Evolutionary conservation across 2,113 vertebrate genomes (phyloP).

Genomic region (Notarius lentiginosus): DNA sequence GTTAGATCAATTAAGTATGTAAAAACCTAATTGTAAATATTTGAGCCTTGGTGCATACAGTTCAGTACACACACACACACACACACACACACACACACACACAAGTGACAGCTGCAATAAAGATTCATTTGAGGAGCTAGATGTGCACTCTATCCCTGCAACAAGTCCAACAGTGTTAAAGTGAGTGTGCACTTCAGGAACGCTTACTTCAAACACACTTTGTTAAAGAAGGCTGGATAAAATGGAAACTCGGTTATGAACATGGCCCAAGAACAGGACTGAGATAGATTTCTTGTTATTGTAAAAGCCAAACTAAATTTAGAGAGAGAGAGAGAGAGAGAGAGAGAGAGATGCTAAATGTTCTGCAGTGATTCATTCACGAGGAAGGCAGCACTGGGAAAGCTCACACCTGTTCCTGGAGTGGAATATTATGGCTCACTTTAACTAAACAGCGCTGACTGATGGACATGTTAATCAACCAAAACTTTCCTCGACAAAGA

Average conservation of each 20-base stretch:
- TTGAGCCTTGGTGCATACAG: neutral
- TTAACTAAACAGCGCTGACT: conserved; percentile 3
- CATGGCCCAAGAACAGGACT: neutral
- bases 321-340: neutral
- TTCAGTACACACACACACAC: neutral
- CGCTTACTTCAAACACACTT: neutral
- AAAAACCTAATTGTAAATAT: neutral
- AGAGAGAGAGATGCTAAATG: conserved; percentile 49
- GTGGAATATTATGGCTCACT: conserved; percentile 34
- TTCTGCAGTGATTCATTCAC: conserved; percentile 48
- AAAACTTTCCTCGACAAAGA: neutral
- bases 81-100: conserved; percentile 21
- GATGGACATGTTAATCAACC: neutral
- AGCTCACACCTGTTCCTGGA: conserved; percentile 65
- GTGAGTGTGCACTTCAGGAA: neutral
- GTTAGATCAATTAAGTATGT: neutral
- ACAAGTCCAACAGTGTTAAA: neutral
- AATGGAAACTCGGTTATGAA: neutral
- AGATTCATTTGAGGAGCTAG: neutral
- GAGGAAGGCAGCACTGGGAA: conserved; percentile 45
- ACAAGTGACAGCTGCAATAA: conserved; percentile 24
- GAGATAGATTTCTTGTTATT: neutral
- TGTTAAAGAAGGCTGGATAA: neutral
- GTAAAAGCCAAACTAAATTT: conserved; percentile 15
- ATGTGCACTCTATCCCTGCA: neutral